phyloP scores from a whole-genome alignment of 2,888 invertebrate species.

The Morpho achilles region DNA sequence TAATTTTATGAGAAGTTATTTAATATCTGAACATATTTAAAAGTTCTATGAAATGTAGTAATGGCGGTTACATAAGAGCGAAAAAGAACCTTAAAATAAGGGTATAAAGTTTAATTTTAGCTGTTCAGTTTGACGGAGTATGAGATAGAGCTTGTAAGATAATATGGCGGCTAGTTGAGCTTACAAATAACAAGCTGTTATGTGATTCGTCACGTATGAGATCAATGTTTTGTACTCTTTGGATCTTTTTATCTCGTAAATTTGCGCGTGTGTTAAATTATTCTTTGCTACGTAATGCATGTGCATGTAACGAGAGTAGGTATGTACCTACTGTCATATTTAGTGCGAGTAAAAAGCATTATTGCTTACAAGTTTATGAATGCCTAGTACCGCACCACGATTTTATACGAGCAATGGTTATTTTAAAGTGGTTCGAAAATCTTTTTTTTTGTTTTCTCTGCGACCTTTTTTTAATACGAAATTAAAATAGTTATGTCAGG shows the following conservation, averaged over 20 bases:
- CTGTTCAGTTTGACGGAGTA: background rate
- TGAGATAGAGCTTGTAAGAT: slow-evolving; percentile 18
- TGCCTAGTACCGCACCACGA: no score
- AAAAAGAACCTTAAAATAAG: background rate
- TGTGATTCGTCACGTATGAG: slow-evolving; percentile 27
- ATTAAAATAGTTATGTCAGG: no score
- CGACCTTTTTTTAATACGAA: no score
- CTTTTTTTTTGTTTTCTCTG: no score
- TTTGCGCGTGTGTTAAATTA: slow-evolving; percentile 7
- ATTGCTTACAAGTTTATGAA: no score
- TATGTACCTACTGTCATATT: no score
- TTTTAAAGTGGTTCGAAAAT: no score
- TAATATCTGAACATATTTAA: slow-evolving; percentile 24
- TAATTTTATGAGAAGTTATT: slow-evolving; percentile 13
- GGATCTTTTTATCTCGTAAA: slow-evolving; percentile 19
- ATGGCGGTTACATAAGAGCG: background rate
- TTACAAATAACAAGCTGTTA: slow-evolving; percentile 29
- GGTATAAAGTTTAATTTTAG: background rate
- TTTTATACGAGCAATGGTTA: no score
- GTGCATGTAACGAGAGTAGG: no score
- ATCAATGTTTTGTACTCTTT: slow-evolving; percentile 18
- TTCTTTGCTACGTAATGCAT: background rate
- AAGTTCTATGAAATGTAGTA: slow-evolving; percentile 10
- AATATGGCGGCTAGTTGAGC: slow-evolving; percentile 24
- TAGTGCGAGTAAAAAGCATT: no score